phyloP scores from a whole-genome alignment of 2,113 vertebrate species.

The Paramisgurnus dabryanus region DNA sequence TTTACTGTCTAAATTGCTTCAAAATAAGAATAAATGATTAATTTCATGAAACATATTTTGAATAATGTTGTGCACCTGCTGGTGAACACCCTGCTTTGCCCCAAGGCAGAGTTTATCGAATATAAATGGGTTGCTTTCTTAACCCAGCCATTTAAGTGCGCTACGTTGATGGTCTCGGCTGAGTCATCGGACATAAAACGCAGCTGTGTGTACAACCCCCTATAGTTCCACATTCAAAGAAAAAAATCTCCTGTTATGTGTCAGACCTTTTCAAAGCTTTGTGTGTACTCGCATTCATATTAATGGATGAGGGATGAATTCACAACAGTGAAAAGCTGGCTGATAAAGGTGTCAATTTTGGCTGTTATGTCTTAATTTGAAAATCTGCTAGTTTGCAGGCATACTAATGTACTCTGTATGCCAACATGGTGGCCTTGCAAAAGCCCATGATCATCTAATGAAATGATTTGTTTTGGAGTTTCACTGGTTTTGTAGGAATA shows the following conservation, averaged over 20 bases:
- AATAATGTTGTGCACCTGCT: constrained; percentile 1
- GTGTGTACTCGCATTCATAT: not conserved
- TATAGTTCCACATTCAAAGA: not conserved
- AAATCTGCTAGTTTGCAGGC: no score
- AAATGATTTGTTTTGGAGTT: not conserved
- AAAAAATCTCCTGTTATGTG: not conserved
- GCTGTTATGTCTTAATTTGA: no score
- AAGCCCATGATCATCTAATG: not conserved
- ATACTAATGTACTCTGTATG: no score
- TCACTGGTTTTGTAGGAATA: not conserved
- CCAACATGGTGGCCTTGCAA: not conserved
- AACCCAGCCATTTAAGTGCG: not conserved
- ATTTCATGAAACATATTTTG: not conserved
- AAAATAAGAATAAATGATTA: constrained; percentile 18
- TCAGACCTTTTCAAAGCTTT: no score
- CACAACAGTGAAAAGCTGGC: no score
- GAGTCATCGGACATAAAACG: not conserved
- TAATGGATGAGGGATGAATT: not conserved
- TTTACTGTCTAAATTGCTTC: not conserved
- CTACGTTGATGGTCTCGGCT: not conserved
- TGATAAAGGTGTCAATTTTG: no score
- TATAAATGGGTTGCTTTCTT: not conserved
- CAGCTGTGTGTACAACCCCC: not conserved
- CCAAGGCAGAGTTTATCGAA: not conserved
- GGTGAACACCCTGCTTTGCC: not conserved